Base-by-base conservation (phyloP, 2,888 invertebrate genomes). In the Ethmia dodecea region DNA sequence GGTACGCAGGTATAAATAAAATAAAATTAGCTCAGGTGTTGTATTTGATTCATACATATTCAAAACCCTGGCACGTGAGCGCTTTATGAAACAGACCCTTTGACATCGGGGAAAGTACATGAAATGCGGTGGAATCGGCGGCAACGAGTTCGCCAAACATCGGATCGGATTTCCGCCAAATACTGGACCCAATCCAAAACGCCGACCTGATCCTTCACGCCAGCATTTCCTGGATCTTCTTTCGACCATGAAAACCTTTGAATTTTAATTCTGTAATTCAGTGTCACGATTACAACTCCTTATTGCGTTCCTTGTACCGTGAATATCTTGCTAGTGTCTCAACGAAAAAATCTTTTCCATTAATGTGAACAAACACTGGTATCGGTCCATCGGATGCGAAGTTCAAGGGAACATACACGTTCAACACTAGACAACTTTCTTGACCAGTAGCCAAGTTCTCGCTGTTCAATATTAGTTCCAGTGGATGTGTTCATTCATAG, bases 101-200 rank as follows among this genome's bases (percentile, higher is more conserved):
- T 0, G 81, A 71, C 73, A 76, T 74, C 1, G 70, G 69, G 2
- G 83, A 81, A 0, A 79, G 40, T 1, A 78, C 30, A 11, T 78
- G 80, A 10, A 52, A 73, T 0, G 83, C 78, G 1, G 79, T 70
- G 0, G 83, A 69, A 0, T 65, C 55, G 0, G 57, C 69, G 1
- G 83, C 83, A 35, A 83, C 83, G 28, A 83, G 83, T 43, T 81
- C 81, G 0, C 83, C 83, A 38, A 81, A 76, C 28, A 80, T 41
- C 0, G 77, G 78, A 0, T 62, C 6, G 70, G 64, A 40, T 81
- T 70, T 3, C 80, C 80, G 2, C 79, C 80, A 37, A 80, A 76
- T 2, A 51, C 37, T 60, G 55, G 3, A 80, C 55, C 80, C 80
- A 81, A 42, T 49, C 67, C 13, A 81, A 38, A 4, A 76, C 78